Conservation (phyloP, 2,888 invertebrate genomes). For the Imbricaverruca yamaguchii region DNA sequence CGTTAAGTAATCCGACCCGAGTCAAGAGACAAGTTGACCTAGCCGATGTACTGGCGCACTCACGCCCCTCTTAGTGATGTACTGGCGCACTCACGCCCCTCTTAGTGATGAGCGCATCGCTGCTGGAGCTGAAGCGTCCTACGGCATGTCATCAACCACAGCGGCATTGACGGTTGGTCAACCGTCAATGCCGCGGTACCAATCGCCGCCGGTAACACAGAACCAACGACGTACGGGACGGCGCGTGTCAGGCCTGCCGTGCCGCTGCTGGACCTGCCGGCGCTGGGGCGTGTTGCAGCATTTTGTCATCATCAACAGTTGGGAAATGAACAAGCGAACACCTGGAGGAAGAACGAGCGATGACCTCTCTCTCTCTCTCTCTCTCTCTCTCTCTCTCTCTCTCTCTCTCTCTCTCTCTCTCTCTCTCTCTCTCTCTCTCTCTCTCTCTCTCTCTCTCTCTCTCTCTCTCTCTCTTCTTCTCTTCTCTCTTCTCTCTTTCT, state of each 20-base stretch:
- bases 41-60: neutral
- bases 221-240: neutral
- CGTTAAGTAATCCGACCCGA: neutral
- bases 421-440: no score
- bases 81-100: neutral
- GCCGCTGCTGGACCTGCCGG: neutral
- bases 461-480: no score
- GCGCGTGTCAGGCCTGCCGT: neutral
- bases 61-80: neutral
- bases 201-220: neutral
- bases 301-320: neutral
- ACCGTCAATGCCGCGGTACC: neutral
- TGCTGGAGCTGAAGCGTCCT: neutral
- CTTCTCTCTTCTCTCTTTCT: no score
- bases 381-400: no score
- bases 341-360: neutral
- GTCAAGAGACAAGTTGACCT: neutral
- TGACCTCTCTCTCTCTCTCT: neutral
- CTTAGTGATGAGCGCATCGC: neutral
- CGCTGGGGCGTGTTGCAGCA: neutral
- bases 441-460: no score
- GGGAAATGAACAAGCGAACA: neutral
- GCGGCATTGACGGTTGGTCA: neutral
- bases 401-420: no score
- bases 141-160: neutral